Conservation (phyloP, 2,113 vertebrate genomes). For the Turnix velox region DNA sequence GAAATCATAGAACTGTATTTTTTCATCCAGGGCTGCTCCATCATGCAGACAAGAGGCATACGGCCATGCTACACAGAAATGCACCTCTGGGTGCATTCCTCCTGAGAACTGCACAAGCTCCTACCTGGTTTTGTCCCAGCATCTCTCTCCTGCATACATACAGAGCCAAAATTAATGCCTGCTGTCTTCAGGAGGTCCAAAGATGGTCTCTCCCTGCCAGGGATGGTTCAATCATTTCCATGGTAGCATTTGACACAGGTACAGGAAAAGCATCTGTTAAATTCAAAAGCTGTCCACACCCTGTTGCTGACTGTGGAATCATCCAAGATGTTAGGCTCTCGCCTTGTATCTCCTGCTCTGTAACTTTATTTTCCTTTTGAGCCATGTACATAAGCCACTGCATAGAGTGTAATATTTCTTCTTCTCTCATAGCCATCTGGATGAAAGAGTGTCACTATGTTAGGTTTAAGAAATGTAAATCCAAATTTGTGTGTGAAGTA, state of each 20-base stretch:
- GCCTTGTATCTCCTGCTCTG: not conserved
- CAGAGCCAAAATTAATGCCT: fast-evolving
- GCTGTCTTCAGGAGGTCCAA: not conserved
- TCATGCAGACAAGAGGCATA: not conserved
- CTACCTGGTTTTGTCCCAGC: not conserved
- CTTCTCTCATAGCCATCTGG: not conserved
- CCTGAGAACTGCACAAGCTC: not conserved
- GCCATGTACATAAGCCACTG: not conserved
- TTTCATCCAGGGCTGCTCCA: not conserved
- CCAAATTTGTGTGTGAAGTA: not conserved
- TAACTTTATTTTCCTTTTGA: not conserved
- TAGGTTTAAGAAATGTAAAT: not conserved
- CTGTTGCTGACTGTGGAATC: not conserved
- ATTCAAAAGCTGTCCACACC: not conserved
- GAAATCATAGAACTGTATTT: not conserved
- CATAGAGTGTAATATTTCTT: not conserved
- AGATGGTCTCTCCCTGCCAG: not conserved
- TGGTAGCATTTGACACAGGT: not conserved
- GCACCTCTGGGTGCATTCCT: fast-evolving
- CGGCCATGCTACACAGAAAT: not conserved
- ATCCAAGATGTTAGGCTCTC: not conserved
- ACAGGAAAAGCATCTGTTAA: not conserved
- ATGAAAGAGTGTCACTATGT: not conserved
- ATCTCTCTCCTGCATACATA: not conserved
- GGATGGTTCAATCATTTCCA: not conserved